Conservation (phyloP, 2,888 invertebrate species). For the Amphipyra tragopoginis region DNA sequence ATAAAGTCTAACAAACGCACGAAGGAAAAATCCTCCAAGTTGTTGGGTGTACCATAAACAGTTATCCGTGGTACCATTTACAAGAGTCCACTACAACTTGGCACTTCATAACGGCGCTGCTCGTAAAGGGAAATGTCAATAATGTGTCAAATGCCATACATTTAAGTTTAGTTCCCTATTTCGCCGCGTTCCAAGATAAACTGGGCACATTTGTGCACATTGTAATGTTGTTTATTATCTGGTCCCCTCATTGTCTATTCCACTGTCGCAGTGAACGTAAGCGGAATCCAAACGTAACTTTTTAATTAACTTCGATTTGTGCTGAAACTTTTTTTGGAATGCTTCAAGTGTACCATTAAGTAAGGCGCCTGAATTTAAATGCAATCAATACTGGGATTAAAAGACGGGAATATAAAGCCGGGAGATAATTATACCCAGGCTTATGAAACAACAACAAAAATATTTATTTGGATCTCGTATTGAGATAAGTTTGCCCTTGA, state of each 20-base stretch:
- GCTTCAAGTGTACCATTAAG: slow-evolving; percentile 60
- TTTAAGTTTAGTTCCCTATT: slow-evolving; percentile 19
- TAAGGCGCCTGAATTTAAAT: slow-evolving; percentile 55
- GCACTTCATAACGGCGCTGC: slow-evolving; percentile 9
- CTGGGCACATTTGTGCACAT: slow-evolving; percentile 3
- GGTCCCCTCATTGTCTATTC: slow-evolving; percentile 62
- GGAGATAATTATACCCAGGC: slow-evolving; percentile 14
- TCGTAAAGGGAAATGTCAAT: slow-evolving; percentile 21
- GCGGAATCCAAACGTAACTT: slow-evolving; percentile 65
- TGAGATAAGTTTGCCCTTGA: slow-evolving; percentile 4
- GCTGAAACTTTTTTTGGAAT: slow-evolving; percentile 62
- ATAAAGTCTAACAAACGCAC: slow-evolving; percentile 50
- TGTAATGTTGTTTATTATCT: slow-evolving; percentile 52
- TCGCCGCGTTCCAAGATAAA: slow-evolving; percentile 21
- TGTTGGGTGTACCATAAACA: slow-evolving; percentile 41
- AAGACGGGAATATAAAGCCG: slow-evolving; percentile 16
- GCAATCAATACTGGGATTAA: slow-evolving; percentile 59
- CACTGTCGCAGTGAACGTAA: slow-evolving; percentile 48
- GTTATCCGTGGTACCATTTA: slow-evolving; percentile 32
- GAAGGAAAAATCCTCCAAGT: slow-evolving; percentile 32
- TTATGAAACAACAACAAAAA: slow-evolving; percentile 6
- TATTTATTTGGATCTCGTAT: slow-evolving; percentile 15
- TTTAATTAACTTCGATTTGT: slow-evolving; percentile 73
- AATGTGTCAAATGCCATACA: slow-evolving; percentile 34
- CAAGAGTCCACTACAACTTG: slow-evolving; percentile 16